A percentile compares a stretch with the other conserved stretches of the same genome.
Evolutionary conservation across 2,888 invertebrate species (phyloP).

Genomic region (Unio delphinus): DNA sequence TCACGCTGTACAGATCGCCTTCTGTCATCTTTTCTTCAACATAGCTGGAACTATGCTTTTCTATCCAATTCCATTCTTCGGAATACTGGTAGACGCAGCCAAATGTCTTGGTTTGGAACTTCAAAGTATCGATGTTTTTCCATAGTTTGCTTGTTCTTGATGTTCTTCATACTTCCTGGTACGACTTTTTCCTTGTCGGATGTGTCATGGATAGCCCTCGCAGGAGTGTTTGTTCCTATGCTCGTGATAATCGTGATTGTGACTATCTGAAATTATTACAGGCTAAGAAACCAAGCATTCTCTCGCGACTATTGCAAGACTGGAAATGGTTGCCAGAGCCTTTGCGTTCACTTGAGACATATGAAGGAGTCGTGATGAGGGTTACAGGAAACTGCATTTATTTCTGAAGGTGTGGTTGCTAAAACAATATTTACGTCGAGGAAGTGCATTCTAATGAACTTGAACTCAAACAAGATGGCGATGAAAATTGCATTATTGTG

Average conservation of each 20-base stretch:
- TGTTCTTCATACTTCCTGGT: conserved; percentile 65
- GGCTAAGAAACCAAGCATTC: too few species aligned
- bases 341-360: too few species aligned
- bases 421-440: too few species aligned
- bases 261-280: conserved; percentile 21
- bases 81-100: conserved; percentile 74
- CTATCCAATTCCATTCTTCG: conserved; percentile 69
- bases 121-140: conserved; percentile 77
- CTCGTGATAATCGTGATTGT: conserved; percentile 46
- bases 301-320: too few species aligned
- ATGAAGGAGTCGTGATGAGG: too few species aligned
- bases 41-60: conserved; percentile 66
- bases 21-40: conserved; percentile 36
- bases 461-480: too few species aligned
- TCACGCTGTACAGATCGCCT: conserved; percentile 60
- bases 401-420: too few species aligned
- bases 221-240: conserved; percentile 62
- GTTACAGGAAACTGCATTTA: too few species aligned
- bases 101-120: conserved; percentile 74
- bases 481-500: too few species aligned
- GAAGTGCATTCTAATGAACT: too few species aligned
- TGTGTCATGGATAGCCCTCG: conserved; percentile 54
- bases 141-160: conserved; percentile 69
- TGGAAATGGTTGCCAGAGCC: too few species aligned
- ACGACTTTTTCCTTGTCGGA: conserved; percentile 61